Base-by-base conservation (phyloP, 53 echinoderm and acorn worm species). In the Echinarachnius parma region DNA sequence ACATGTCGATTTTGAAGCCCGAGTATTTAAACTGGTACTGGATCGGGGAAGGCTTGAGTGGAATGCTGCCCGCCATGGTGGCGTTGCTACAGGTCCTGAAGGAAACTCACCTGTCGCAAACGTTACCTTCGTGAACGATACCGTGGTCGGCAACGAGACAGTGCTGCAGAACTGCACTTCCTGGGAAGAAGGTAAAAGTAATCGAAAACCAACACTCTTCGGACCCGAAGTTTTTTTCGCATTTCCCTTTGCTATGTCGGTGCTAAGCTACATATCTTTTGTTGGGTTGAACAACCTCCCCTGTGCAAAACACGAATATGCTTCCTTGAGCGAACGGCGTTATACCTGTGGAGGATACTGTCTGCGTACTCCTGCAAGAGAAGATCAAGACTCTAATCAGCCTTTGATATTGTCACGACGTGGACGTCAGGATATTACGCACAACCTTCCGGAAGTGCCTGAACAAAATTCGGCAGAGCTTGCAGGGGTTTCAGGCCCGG, bases 1-100 rank as follows among this genome's bases (percentile, higher is more conserved):
- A 85, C 75, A 98, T 98, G 92, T 79, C 88, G n/a, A 46, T 82
- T 46, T 56, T 86, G 28, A 79, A 88, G 42, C 64, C 66, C 28
- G 55, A 71, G 48, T 86, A 92, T 59, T 47, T 98, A 46, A 85
- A 82, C 16, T 91, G 88, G 85, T 98, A 80, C 59, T 92, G 82
- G 67, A 67, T 98, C 3, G 98, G 98, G 21, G 85, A 92, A 66
- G 98, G 91, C 15, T 54, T 88, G 14, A 86, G 98, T 61, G 80
- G 78, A 2, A 62, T 98, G 3, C 36, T 88, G 4, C 98, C 98
- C 10, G 88, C 80, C 13, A 45, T 91, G 3, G 57, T 92, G 30
- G 86, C 83, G 3, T 53, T 98, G 8, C 58, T 88, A 23, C 98
- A 98, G 55, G n/a, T n/a, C n/a, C n/a, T n/a, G 31, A 13, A 4